Evolutionary conservation across 2,888 invertebrate genomes (phyloP), one percentile per base, ranked within the genome.

Genomic region (Charanyca ferruginea): DNA sequence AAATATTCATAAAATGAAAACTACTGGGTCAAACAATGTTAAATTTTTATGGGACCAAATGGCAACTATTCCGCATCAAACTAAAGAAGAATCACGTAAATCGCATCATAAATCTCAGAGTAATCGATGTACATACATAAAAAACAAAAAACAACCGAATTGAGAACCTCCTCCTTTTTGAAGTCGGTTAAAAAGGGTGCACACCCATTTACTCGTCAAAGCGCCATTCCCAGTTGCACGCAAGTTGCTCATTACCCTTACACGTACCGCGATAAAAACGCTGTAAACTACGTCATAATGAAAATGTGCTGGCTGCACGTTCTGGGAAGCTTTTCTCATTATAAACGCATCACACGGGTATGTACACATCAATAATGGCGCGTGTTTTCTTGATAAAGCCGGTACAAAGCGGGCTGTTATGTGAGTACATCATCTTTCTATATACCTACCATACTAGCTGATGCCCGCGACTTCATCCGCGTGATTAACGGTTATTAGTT

Each of bases 331-430:
- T 44, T 71, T 60, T 53, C 68, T 71, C 71, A 69, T 69, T 69
- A 69, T 54, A 71, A 63, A 54, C 71, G 64, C 71, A 63, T 69
- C 68, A 69, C 32, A 63, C 38, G 53, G 70, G 48, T 49, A 18
- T 53, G 42, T 53, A 44, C 53, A 68, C 71, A 22, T 22, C 52
- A 28, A 70, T 52, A 38, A 63, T 44, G 48, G 3, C 22, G n/a
- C 42, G 35, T 25, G 53, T 23, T 35, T 41, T 23, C 42, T 48
- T 48, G 20, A 8, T n/a, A 13, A 8, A 20, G 23, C 25, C 9
- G 3, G 25, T 3, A 44, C 66, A 60, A 44, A 60, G 42, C 16
- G 22, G 48, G n/a, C 18, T 49, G 25, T 18, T 59, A n/a, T 11
- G 9, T 2, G 6, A 25, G 5, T 35, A 18, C 42, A 59, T 48